These are phyloP conservation scores for Sebastes minor DNA, from an alignment of 2,797 vertebrate genomes.

Conservation along the genomic window DNA sequence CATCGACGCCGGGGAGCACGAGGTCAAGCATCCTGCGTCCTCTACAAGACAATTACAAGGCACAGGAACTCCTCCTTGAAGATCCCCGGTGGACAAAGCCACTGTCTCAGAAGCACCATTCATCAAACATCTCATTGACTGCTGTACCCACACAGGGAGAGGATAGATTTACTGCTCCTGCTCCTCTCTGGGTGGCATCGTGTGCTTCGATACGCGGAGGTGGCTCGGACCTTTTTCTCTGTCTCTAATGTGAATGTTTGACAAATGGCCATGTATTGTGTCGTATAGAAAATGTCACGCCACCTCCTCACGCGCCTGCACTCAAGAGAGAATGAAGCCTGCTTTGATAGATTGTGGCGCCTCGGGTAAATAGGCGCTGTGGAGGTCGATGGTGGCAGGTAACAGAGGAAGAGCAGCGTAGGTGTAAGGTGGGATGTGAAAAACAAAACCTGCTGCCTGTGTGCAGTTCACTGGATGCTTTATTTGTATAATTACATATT, in stretches of 20 bases:
- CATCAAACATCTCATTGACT: slow-evolving; percentile 1
- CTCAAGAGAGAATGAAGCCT: background rate
- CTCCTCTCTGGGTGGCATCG: slow-evolving; percentile 3
- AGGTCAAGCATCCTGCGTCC: slow-evolving; percentile 20
- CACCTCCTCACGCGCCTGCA: slow-evolving; percentile 6
- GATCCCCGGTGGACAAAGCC: slow-evolving; percentile 24
- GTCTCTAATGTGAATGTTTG: slow-evolving; percentile 57
- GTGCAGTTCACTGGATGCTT: slow-evolving; percentile 74
- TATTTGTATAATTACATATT: slow-evolving; percentile 49
- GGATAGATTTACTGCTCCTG: background rate
- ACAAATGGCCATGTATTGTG: slow-evolving; percentile 40
- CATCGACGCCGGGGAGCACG: slow-evolving; percentile 22
- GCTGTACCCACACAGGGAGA: slow-evolving; percentile 4
- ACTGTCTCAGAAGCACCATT: slow-evolving; percentile 6
- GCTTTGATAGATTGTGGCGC: slow-evolving; percentile 9
- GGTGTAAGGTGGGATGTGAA: slow-evolving; percentile 18
- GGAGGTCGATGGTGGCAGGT: background rate
- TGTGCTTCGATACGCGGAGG: slow-evolving; percentile 27
- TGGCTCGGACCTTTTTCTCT: background rate
- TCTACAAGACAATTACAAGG: slow-evolving; percentile 19
- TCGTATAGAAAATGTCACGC: slow-evolving; percentile 8
- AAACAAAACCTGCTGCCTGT: slow-evolving; percentile 26
- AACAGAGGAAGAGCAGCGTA: background rate
- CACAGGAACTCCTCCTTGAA: slow-evolving; percentile 15
- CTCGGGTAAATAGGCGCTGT: slow-evolving; percentile 10